phyloP scores from a whole-genome alignment of 1,140 invertebrate species.

The Macrosteles quadrilineatus region DNA sequence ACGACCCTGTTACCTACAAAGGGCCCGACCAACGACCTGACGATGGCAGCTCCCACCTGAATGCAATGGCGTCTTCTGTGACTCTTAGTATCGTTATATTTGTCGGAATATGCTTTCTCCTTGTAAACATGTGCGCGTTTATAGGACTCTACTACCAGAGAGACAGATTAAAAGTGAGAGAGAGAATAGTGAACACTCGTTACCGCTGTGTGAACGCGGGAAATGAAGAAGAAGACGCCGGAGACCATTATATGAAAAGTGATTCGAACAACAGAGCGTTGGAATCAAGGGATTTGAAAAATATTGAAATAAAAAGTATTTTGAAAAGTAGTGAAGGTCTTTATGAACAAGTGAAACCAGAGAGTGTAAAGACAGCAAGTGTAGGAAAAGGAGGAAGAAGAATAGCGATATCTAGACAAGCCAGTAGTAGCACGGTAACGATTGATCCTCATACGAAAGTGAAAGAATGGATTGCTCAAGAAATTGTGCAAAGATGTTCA shows the following conservation, averaged over 20 bases:
- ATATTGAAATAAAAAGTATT: slow-evolving; percentile 54
- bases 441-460: slow-evolving; percentile 84
- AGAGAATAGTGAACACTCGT: slow-evolving; percentile 46
- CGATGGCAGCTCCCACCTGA: not conserved
- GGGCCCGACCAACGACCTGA: not conserved
- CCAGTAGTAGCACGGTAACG: slow-evolving; percentile 67
- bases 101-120: slow-evolving; percentile 74
- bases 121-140: slow-evolving; percentile 79
- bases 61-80: slow-evolving; percentile 39
- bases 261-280: slow-evolving; percentile 46
- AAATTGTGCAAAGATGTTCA: slow-evolving; percentile 64
- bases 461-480: slow-evolving; percentile 76
- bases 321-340: slow-evolving; percentile 58
- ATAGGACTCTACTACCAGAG: slow-evolving; percentile 75
- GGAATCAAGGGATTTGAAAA: slow-evolving; percentile 53
- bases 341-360: slow-evolving; percentile 56
- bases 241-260: slow-evolving; percentile 40
- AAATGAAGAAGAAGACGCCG: slow-evolving; percentile 37
- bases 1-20: not conserved
- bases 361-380: slow-evolving; percentile 41
- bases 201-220: slow-evolving; percentile 48
- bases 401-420: slow-evolving; percentile 66
- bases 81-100: slow-evolving; percentile 71
- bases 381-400: slow-evolving; percentile 60
- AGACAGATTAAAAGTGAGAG: slow-evolving; percentile 57